phyloP scores from a whole-genome alignment of 30 jellyfish, hydroid and myxozoan species.

The Aurelia aurita complex sp. Pacific region DNA sequence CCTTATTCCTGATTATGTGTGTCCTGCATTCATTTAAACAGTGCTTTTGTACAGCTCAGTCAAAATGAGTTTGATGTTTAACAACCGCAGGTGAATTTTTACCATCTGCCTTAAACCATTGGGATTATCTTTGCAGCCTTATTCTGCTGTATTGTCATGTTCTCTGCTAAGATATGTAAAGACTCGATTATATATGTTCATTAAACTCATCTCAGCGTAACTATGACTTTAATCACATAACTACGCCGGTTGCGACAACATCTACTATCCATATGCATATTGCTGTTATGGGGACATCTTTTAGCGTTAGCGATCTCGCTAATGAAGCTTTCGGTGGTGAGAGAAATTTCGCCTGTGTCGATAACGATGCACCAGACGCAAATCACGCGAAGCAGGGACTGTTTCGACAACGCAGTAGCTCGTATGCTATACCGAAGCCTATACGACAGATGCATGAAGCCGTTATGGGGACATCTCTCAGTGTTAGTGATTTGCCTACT shows the following conservation, averaged over 20 bases:
- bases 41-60: too few relatives aligned
- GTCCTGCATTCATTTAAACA: too few relatives aligned
- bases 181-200: background rate
- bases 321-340: slow-evolving; percentile 1
- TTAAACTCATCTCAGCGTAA: too few relatives aligned
- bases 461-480: slow-evolving; percentile 2
- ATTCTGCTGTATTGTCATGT: background rate
- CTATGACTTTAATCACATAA: too few relatives aligned
- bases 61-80: too few relatives aligned
- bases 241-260: too few relatives aligned
- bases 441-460: too few relatives aligned
- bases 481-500: background rate
- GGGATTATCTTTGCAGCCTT: background rate
- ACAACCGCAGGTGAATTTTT: background rate
- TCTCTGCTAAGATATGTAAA: background rate
- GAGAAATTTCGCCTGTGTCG: background rate
- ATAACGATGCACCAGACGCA: background rate
- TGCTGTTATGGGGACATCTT: slow-evolving; percentile 14
- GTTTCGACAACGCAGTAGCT: too few relatives aligned
- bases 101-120: slow-evolving; percentile 4
- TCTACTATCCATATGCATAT: too few relatives aligned
- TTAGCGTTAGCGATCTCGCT: background rate
- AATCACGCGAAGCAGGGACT: too few relatives aligned
- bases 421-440: too few relatives aligned
- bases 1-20: too few relatives aligned